Conservation (phyloP, 1,140 invertebrate genomes). For the Danaus melanippus region DNA sequence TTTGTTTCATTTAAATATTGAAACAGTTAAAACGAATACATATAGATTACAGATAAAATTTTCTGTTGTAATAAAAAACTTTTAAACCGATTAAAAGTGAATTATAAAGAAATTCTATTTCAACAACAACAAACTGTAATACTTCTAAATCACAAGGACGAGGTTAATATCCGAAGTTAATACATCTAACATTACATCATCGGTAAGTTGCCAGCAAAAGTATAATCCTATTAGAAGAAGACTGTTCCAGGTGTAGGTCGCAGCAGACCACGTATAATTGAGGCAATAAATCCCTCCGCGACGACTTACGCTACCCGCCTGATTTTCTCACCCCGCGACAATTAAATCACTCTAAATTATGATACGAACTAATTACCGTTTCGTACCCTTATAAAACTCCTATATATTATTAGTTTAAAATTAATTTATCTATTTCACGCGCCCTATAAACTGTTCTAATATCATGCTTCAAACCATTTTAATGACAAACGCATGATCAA, state of each 20-base stretch:
- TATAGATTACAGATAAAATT: too few species aligned
- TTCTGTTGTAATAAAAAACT: too few species aligned
- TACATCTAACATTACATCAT: conserved; percentile 26
- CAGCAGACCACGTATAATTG: conserved; percentile 57
- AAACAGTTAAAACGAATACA: too few species aligned
- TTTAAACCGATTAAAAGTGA: too few species aligned
- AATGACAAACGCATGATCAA: too few species aligned
- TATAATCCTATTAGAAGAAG: conserved; percentile 45
- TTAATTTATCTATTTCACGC: too few species aligned
- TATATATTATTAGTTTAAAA: too few species aligned
- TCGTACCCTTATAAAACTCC: neutral
- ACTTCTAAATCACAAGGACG: conserved; percentile 1
- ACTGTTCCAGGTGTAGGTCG: conserved; percentile 46
- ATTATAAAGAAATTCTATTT: neutral
- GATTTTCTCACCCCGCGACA: conserved; percentile 40
- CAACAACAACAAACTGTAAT: neutral
- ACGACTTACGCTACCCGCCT: conserved; percentile 39
- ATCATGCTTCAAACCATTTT: too few species aligned
- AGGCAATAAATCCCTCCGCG: conserved; percentile 53
- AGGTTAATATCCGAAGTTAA: conserved; percentile 10
- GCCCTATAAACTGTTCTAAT: too few species aligned
- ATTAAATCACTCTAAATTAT: conserved; percentile 56
- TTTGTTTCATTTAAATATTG: too few species aligned
- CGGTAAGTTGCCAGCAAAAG: conserved; percentile 31
- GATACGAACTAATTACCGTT: conserved; percentile 41